Evolutionary conservation across 2,113 vertebrate genomes (phyloP), one percentile per base, ranked within the genome.

Genomic region (Phrynocephalus versicolor): DNA sequence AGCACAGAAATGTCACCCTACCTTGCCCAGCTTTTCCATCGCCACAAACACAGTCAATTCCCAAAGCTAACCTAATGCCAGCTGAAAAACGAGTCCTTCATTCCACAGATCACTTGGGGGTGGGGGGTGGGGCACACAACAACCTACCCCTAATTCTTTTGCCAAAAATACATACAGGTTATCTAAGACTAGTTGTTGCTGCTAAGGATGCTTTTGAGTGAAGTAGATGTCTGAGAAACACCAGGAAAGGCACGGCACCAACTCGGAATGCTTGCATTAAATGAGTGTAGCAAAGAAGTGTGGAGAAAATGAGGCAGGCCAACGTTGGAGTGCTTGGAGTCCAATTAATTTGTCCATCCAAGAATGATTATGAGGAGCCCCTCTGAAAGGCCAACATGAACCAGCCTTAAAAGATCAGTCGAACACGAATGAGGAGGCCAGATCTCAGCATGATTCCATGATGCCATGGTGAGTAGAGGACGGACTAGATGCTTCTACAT

Each of bases 1-100:
- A 94, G 35, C 62, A 81, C 88, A 82, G 92, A 91, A 14, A 0
- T 0, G 21, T 51, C 74, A 79, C 21, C 88, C 85, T 88, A 30
- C 74, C 86, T 74, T 77, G 86, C 57, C 35, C 76, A 80, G 78
- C 9, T 85, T 90, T 92, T 82, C 41, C 72, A 67, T 83, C 27
- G 12, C 79, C 81, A 89, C 83, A n/a, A 77, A 89, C 60, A 82
- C 35, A 72, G 79, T 90, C 82, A 30, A 30, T 18, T 88, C 84
- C 79, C 81, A 92, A 81, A 33, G 5, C 57, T 85, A 92, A 87
- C 67, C 73, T 67, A 88, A 21, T 75, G 37, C 55, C 58, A 79
- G 71, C 75, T 85, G 58, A 79, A 81, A 82, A 74, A 3, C 16
- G 30, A 80, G 51, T n/a, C 69, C 14, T 72, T 86, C n/a, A 45